Evolutionary conservation across 2,113 vertebrate species (phyloP), one percentile per base, ranked within the genome.

Genomic region (Polypterus senegalus): DNA sequence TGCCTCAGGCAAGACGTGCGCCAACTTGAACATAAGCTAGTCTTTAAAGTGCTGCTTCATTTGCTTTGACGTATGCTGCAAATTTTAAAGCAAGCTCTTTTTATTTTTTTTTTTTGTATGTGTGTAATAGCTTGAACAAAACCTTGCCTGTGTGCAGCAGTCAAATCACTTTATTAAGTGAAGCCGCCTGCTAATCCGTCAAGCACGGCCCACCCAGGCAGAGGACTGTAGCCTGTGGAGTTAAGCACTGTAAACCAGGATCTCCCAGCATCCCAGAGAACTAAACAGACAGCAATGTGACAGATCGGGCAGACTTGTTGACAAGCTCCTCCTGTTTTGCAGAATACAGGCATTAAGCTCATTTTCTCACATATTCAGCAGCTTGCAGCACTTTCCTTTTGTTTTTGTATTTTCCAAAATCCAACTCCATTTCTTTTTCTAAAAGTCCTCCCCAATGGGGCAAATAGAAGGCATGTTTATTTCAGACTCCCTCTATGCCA

Each of bases 31-130:
- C 46, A 61, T 44, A 2, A 6, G 60, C 60, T 61, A 54, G 60
- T 61, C 63, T 73, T 76, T 74, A 69, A 74, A 77, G 79, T 81
- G 79, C 75, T 69, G 59, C 69, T 61, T 53, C 70, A 58, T 66
- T 71, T 71, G 67, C 56, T 69, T 66, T 74, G 76, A 75, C 74
- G 71, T 76, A 75, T 74, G 78, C 71, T 76, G 78, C 77, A 78
- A 27, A 75, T 70, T 69, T 70, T 51, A 51, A 51, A 10, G 57
- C 59, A 60, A 62, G 27, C 27, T 67, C 61, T 61, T 65, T 72
- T 70, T 66, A 48, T 43, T 61, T 51, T 62, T 63, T 62, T 63
- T 48, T 59, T 59, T 57, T 11, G 48, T 62, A 62, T 69, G 64
- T 66, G 65, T 78, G 69, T 76, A 70, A 9, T 61, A 43, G 54